A percentile compares a stretch with the other conserved stretches of the same genome.
Evolutionary conservation across 2,113 vertebrate species (phyloP).

Genomic region (Dasypus novemcinctus): DNA sequence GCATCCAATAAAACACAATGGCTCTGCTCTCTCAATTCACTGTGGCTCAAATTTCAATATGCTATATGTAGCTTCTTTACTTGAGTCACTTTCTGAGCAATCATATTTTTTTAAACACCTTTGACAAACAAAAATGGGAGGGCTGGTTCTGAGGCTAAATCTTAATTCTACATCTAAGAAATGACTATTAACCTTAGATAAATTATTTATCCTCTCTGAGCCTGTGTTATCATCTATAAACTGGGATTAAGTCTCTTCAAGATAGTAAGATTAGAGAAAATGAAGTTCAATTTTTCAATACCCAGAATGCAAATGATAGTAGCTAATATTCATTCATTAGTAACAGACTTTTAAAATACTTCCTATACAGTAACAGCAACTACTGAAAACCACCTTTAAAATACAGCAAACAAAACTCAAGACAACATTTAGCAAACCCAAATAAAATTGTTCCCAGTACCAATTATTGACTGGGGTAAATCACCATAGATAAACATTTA

Average conservation of each 20-base stretch:
- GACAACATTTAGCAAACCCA: background rate
- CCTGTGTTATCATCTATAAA: background rate
- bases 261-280: background rate
- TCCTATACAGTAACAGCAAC: background rate
- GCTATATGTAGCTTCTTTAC: background rate
- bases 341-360: background rate
- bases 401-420: background rate
- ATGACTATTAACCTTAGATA: background rate
- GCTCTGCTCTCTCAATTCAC: background rate
- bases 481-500: background rate
- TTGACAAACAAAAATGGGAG: background rate
- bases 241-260: background rate
- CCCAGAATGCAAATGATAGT: background rate
- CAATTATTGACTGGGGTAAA: background rate
- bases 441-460: background rate
- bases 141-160: background rate
- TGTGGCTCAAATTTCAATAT: background rate
- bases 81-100: background rate
- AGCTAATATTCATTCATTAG: background rate
- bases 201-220: background rate
- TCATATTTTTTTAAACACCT: background rate
- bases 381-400: background rate
- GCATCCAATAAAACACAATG: background rate
- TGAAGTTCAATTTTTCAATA: background rate
- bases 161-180: background rate